Conservation (phyloP, 2,797 vertebrate species). For the Masticophis lateralis region DNA sequence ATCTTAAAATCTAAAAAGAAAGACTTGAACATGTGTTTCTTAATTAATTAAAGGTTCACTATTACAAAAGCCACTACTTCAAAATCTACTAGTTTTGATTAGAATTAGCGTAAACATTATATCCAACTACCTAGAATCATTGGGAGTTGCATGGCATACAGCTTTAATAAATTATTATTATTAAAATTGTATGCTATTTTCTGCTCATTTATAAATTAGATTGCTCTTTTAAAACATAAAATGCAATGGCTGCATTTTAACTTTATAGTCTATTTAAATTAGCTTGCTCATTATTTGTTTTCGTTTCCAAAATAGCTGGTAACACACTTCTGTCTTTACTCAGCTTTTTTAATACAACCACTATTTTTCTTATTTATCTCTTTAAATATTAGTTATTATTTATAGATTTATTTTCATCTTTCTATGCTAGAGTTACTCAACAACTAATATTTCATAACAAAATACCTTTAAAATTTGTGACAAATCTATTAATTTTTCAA, state of each 20-base stretch:
- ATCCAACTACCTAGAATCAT: not conserved
- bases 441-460: not conserved
- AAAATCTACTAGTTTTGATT: not conserved
- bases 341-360: not conserved
- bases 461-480: not conserved
- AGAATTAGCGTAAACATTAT: not conserved
- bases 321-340: not conserved
- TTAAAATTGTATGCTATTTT: not conserved
- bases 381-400: not conserved
- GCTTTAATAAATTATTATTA: not conserved
- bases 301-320: not conserved
- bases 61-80: not conserved
- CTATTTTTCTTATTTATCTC: not conserved
- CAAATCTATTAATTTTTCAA: not conserved
- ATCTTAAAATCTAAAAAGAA: not conserved
- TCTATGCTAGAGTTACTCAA: not conserved
- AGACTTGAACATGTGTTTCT: not conserved
- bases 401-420: not conserved
- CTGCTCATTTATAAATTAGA: not conserved
- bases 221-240: not conserved
- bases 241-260: not conserved
- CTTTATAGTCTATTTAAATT: not conserved
- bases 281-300: not conserved
- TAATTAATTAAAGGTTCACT: not conserved
- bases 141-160: not conserved